These are phyloP conservation scores for Haemorhous mexicanus DNA, from an alignment of 2,113 vertebrate species.

Conservation along the genomic window DNA sequence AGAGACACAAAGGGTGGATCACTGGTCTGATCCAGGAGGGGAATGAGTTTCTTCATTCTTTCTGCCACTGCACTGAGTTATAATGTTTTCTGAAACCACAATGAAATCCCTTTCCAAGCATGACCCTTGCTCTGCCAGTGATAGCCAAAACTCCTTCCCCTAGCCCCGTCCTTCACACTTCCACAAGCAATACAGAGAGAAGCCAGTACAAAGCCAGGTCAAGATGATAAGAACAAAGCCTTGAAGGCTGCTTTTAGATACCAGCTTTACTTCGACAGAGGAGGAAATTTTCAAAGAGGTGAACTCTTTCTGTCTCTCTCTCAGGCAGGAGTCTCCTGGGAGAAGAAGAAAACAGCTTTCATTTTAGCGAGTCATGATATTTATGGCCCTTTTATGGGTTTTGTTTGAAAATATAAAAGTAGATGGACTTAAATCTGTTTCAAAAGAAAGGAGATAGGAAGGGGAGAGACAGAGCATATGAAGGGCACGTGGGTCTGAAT, in stretches of 20 bases:
- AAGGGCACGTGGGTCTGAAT: conserved; percentile 59
- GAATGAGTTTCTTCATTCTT: conserved; percentile 35
- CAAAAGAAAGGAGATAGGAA: conserved; percentile 51
- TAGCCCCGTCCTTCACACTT: conserved; percentile 56
- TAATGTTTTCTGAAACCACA: conserved; percentile 27
- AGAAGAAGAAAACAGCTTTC: conserved; percentile 70
- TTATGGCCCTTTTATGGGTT: conserved; percentile 69
- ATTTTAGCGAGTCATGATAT: conserved; percentile 70
- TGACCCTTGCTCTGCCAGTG: conserved; percentile 50
- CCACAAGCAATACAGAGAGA: conserved; percentile 33
- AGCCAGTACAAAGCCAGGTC: conserved; percentile 59
- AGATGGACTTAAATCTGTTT: conserved; percentile 65
- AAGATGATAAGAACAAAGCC: conserved; percentile 66
- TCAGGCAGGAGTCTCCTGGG: conserved; percentile 63
- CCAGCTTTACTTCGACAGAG: conserved; percentile 62
- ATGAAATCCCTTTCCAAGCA: conserved; percentile 28
- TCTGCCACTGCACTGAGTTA: neutral
- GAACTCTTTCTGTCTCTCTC: conserved; percentile 62
- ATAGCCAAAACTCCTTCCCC: conserved; percentile 57
- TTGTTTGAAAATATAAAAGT: conserved; percentile 73
- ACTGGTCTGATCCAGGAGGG: conserved; percentile 26
- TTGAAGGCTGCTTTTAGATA: conserved; percentile 63
- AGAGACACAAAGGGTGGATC: conserved; percentile 31
- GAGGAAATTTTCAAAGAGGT: conserved; percentile 68
- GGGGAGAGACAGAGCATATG: conserved; percentile 20